Percentiles rank a stretch among this genome's conserved stretches.
Conservation (phyloP, 2,888 invertebrate species). For the Drosophila aldrichi region DNA sequence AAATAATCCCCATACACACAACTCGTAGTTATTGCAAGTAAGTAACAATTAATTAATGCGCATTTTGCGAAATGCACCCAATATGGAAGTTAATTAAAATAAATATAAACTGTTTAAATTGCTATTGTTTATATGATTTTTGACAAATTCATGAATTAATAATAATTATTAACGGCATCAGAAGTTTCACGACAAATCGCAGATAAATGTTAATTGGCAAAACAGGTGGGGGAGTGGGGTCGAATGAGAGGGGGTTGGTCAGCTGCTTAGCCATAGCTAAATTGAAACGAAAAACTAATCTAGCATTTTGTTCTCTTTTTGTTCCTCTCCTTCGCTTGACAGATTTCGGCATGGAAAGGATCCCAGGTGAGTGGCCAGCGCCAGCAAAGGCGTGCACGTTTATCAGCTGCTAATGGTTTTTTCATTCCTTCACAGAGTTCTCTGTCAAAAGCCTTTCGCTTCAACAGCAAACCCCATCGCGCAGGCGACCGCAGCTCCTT, state of each 20-base stretch:
- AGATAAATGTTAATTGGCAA: constrained; percentile 33
- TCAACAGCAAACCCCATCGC: constrained; percentile 84
- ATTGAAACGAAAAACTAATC: constrained; percentile 2
- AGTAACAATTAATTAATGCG: constrained; percentile 41
- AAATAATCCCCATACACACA: constrained; percentile 17
- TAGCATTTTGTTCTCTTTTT: constrained; percentile 22
- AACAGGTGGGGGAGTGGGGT: constrained; percentile 7
- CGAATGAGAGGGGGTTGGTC: neutral
- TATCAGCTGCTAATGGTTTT: neutral
- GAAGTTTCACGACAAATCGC: constrained; percentile 67
- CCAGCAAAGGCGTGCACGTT: neutral
- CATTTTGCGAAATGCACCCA: constrained; percentile 50
- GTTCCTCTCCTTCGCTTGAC: constrained; percentile 25
- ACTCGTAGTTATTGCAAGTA: constrained; percentile 48
- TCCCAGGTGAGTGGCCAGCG: constrained; percentile 81
- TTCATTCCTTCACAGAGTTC: constrained; percentile 76
- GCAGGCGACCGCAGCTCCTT: constrained; percentile 84
- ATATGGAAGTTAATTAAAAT: constrained; percentile 44
- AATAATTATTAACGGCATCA: constrained; percentile 41
- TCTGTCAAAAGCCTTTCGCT: constrained; percentile 85
- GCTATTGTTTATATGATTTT: constrained; percentile 15
- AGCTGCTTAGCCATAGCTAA: constrained; percentile 11
- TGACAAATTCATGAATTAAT: constrained; percentile 3
- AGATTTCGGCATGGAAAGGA: constrained; percentile 86
- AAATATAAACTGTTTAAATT: constrained; percentile 44